Conservation (phyloP, 2,797 vertebrate genomes). For the Eidolon dupreanum region DNA sequence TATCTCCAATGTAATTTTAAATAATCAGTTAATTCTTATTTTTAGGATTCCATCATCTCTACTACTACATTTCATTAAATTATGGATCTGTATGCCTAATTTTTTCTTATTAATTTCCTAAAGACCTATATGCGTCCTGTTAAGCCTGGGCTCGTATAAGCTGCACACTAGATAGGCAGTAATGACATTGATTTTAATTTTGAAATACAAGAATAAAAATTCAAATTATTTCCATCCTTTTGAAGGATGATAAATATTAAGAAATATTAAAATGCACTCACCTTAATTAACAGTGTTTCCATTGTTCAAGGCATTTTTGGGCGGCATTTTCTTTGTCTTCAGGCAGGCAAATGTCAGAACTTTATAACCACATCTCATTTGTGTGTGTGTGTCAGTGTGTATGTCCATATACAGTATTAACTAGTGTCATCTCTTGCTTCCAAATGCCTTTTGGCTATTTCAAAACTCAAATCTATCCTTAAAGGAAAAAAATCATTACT, state of each 20-base stretch:
- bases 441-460: constrained; percentile 35
- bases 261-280: constrained; percentile 16
- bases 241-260: constrained; percentile 12
- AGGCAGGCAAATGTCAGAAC: not conserved
- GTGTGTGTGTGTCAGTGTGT: not conserved
- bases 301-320: constrained; percentile 39
- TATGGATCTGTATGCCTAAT: not conserved
- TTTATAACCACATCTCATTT: not conserved
- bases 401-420: not conserved
- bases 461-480: constrained; percentile 4
- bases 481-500: not conserved
- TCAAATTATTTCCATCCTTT: constrained; percentile 36
- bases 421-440: not conserved
- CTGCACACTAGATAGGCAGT: not conserved
- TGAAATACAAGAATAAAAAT: not conserved
- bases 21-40: not conserved
- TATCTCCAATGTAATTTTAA: not conserved
- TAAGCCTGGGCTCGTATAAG: not conserved
- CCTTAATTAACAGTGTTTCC: constrained; percentile 33
- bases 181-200: constrained; percentile 52
- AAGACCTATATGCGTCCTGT: not conserved
- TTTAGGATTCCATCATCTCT: not conserved
- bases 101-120: constrained; percentile 7
- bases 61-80: not conserved
- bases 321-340: not conserved